Evolutionary conservation across 2,888 invertebrate species (phyloP), one percentile per base, ranked within the genome.

Genomic region (Drosophila tripunctata): DNA sequence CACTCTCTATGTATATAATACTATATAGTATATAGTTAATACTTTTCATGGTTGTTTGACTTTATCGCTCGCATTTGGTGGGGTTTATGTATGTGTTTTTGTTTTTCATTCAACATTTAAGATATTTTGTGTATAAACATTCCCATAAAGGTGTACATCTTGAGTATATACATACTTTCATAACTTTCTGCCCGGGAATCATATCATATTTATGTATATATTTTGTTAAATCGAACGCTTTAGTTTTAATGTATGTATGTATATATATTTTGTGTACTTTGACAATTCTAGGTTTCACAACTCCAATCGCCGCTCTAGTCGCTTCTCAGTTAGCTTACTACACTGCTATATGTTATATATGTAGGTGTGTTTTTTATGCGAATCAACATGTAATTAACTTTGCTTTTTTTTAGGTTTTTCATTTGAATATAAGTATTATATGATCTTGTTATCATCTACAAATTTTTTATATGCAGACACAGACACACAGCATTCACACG

Each of bases 61-160:
- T 72, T 75, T 69, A 69, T 78, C 66, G 75, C 75, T 78, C 66
- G 60, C 58, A 52, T 74, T 58, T 72, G 75, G 75, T 75, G 75
- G 75, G 75, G 75, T 75, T 63, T 63, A 63, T 73, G 58, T 55
- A 21, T 64, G 14, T 36, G 44, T 33, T 35, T 51, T 47, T 22
- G 7, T 55, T 31, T 43, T 57, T 22, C 31, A 36, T 24, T 24
- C 40, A 64, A 70, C 45, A 17, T 55, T 50, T 67, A 73, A 36
- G 67, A 14, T 45, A 2, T 40, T 7, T 8, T 24, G n/a, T 27
- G 10, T 27, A 27, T 27, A 3, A 27, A 30, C 38, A 17, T 44
- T 17, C 17, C 27, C 44, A 30, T 44, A 44, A n/a, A n/a, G n/a
- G n/a, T n/a, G n/a, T n/a, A n/a, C n/a, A n/a, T n/a, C 12, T 19